A percentile compares a stretch with the other conserved stretches of the same genome.
Conservation (phyloP, 2,888 invertebrate species). For the Podabrus alpinus region DNA sequence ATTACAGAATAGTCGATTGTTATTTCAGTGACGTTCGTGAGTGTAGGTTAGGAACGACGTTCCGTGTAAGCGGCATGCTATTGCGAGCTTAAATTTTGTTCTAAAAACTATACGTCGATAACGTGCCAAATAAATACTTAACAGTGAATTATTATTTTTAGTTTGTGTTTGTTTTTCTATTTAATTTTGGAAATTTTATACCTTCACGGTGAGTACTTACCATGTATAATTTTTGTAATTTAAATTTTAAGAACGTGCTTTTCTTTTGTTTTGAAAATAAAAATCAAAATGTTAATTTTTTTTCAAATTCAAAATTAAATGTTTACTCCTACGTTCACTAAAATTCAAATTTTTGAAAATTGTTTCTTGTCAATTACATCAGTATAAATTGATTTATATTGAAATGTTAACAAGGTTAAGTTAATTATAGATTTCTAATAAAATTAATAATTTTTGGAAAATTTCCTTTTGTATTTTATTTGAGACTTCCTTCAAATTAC, state of each 20-base stretch:
- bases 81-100: conserved; percentile 2
- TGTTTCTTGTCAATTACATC: background rate
- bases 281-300: background rate
- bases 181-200: background rate
- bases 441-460: background rate
- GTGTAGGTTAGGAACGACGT: conserved; percentile 14
- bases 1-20: background rate
- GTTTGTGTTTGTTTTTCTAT: background rate
- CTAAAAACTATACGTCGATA: background rate
- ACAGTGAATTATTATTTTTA: conserved; percentile 3
- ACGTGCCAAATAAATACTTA: background rate
- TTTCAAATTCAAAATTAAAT: background rate
- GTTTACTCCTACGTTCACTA: background rate
- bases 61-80: conserved; percentile 11
- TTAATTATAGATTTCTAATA: background rate
- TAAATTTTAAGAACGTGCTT: background rate
- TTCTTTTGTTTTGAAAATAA: background rate
- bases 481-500: background rate
- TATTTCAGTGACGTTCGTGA: background rate
- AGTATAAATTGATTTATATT: background rate
- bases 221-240: background rate
- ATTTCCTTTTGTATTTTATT: background rate
- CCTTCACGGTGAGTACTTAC: background rate
- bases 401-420: background rate
- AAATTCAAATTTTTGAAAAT: background rate